phyloP scores from a whole-genome alignment of 2,888 invertebrate species.

The Amphipyra tragopoginis region DNA sequence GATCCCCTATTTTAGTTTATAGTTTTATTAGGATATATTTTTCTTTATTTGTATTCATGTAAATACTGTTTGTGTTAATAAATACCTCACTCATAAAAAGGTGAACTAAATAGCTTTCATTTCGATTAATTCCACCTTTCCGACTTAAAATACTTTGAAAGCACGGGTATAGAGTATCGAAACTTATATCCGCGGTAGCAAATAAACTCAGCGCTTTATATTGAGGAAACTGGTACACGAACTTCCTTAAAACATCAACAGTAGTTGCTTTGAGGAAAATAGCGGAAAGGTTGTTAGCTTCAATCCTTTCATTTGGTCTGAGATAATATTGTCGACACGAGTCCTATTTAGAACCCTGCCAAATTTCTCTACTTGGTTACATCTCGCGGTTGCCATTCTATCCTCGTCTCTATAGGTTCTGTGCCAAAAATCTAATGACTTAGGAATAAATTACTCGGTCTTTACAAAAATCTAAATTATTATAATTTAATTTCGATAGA shows the following conservation, averaged over 20 bases:
- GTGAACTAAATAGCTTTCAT: constrained; percentile 4
- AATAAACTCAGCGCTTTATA: constrained; percentile 50
- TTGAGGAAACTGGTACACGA: constrained; percentile 30
- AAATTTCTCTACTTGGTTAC: constrained; percentile 22
- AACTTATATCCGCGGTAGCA: constrained; percentile 38
- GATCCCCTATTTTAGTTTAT: too few species aligned
- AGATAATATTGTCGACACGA: constrained; percentile 24
- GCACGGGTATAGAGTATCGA: constrained; percentile 18
- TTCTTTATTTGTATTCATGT: too few species aligned
- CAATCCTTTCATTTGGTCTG: constrained; percentile 30
- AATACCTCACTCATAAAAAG: not conserved
- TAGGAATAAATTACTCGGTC: constrained; percentile 19
- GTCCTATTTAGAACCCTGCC: constrained; percentile 13
- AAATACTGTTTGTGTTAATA: too few species aligned
- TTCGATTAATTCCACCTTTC: constrained; percentile 23
- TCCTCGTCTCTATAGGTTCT: not conserved
- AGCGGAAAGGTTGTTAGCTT: constrained; percentile 7
- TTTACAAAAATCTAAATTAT: too few species aligned
- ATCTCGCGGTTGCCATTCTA: constrained; percentile 8
- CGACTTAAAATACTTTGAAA: constrained; percentile 41
- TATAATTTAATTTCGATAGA: too few species aligned
- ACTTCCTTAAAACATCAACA: constrained; percentile 24
- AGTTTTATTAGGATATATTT: too few species aligned
- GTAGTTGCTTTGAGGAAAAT: constrained; percentile 26
- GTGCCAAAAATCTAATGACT: constrained; percentile 36